These are phyloP conservation scores for Scomberomorus guttatus DNA, from an alignment of 2,797 vertebrate genomes.

Conservation along the genomic window DNA sequence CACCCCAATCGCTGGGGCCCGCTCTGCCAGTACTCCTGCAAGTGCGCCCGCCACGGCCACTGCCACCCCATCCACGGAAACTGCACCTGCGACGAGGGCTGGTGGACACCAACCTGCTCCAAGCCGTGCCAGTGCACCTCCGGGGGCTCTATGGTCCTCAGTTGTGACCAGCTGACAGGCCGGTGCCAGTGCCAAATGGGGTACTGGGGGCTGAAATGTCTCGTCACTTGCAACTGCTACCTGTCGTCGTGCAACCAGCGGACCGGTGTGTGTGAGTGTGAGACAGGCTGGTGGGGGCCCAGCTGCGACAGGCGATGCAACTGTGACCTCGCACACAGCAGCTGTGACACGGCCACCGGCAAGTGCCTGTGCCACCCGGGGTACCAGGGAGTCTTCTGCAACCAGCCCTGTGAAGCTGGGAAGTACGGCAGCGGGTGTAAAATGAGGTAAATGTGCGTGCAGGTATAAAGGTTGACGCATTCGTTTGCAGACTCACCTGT, in stretches of 20 bases:
- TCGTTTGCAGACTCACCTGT: neutral
- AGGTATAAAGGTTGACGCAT: neutral
- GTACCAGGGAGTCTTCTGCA: slow-evolving; percentile 87
- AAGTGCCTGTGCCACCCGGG: slow-evolving; percentile 90
- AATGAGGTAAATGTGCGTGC: slow-evolving; percentile 68
- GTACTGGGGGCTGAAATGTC: slow-evolving; percentile 91
- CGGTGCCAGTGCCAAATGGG: slow-evolving; percentile 87
- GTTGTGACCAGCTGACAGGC: slow-evolving; percentile 88
- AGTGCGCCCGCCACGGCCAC: slow-evolving; percentile 86
- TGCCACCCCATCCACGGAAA: slow-evolving; percentile 88
- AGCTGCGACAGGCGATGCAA: slow-evolving; percentile 86
- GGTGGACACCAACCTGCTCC: slow-evolving; percentile 89
- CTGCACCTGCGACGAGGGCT: slow-evolving; percentile 92
- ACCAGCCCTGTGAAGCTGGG: slow-evolving; percentile 83
- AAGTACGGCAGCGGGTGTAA: slow-evolving; percentile 88
- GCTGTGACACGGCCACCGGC: slow-evolving; percentile 83
- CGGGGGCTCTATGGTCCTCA: slow-evolving; percentile 49
- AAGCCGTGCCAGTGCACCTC: slow-evolving; percentile 87
- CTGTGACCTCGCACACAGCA: slow-evolving; percentile 86
- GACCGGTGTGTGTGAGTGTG: slow-evolving; percentile 88
- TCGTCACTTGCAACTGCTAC: slow-evolving; percentile 86
- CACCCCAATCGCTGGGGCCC: slow-evolving; percentile 89
- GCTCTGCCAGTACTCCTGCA: slow-evolving; percentile 88
- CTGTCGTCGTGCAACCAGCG: slow-evolving; percentile 88
- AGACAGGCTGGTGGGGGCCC: slow-evolving; percentile 86